Percentiles rank a stretch among this genome's conserved stretches.
Evolutionary conservation across 2,113 vertebrate species (phyloP).

Genomic region (Bubo bubo): DNA sequence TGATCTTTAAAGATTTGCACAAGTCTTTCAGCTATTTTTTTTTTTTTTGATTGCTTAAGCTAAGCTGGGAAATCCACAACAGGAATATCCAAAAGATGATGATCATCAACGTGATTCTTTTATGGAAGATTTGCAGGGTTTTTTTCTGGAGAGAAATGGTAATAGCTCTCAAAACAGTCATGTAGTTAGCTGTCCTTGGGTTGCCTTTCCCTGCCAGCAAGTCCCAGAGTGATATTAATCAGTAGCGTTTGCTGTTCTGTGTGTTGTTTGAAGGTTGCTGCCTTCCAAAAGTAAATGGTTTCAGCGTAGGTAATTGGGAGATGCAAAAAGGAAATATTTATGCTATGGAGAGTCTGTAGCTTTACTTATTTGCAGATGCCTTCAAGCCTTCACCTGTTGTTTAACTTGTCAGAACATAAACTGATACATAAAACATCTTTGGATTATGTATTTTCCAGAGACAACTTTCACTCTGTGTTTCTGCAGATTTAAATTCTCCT

Average conservation of each 20-base stretch:
- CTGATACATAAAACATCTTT: neutral
- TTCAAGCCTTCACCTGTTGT: neutral
- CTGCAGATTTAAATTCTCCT: neutral
- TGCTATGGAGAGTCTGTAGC: accelerated
- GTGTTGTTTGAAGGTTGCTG: neutral
- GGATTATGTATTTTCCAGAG: neutral
- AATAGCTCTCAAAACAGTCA: neutral
- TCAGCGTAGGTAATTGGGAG: accelerated
- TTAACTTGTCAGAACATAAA: neutral
- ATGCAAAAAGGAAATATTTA: neutral
- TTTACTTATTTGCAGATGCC: neutral
- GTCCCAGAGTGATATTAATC: neutral
- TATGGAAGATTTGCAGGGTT: no score
- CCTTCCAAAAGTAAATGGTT: neutral
- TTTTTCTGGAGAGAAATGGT: neutral
- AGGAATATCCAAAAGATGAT: neutral
- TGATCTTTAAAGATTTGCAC: neutral
- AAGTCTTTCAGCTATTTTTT: neutral
- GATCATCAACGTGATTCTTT: neutral
- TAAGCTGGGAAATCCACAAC: neutral
- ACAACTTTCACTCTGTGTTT: neutral
- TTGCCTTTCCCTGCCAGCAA: neutral
- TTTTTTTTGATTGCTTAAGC: neutral
- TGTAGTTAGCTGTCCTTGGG: accelerated
- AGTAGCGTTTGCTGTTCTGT: neutral